A percentile compares a stretch with the other conserved stretches of the same genome.
Conservation (phyloP, 30 jellyfish, hydroid and myxozoan species). For the Aurelia sp. region DNA sequence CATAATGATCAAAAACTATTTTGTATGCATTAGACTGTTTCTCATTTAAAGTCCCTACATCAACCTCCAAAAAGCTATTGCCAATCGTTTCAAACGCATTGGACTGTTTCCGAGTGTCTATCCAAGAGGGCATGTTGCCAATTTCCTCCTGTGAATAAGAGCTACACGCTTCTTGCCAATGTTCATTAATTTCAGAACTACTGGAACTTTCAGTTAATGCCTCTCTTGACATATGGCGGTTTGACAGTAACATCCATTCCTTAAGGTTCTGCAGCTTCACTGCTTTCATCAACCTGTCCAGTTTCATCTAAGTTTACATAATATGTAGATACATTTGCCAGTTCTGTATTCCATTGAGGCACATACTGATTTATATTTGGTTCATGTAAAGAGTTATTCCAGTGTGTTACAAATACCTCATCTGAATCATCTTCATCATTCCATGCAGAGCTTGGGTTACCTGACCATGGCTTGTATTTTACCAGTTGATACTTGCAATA, state of each 20-base stretch:
- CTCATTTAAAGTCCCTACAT: slow-evolving; percentile 14
- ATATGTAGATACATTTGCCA: slow-evolving; percentile 32
- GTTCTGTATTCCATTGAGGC: slow-evolving; percentile 16
- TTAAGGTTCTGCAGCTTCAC: not conserved
- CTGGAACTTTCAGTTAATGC: not conserved
- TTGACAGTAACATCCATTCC: not conserved
- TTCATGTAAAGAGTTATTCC: slow-evolving; percentile 47
- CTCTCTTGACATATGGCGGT: not conserved
- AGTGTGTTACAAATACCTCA: slow-evolving; percentile 15
- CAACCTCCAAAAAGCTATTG: slow-evolving; percentile 11
- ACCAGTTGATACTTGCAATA: slow-evolving; percentile 64
- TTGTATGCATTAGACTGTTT: slow-evolving; percentile 18
- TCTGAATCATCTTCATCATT: slow-evolving; percentile 36
- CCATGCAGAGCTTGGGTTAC: slow-evolving; percentile 45
- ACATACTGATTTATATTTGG: slow-evolving; percentile 27
- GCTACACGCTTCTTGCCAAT: not conserved
- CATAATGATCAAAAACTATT: slow-evolving; percentile 9
- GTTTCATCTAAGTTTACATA: slow-evolving; percentile 15
- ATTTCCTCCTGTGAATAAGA: not conserved
- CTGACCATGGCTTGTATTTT: slow-evolving; percentile 60
- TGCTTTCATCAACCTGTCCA: not conserved
- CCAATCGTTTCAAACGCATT: not conserved
- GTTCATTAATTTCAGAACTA: not conserved
- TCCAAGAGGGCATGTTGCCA: slow-evolving; percentile 14
- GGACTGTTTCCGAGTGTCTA: not conserved